Base-by-base conservation (phyloP, 2,113 vertebrate species). In the Gambusia affinis region DNA sequence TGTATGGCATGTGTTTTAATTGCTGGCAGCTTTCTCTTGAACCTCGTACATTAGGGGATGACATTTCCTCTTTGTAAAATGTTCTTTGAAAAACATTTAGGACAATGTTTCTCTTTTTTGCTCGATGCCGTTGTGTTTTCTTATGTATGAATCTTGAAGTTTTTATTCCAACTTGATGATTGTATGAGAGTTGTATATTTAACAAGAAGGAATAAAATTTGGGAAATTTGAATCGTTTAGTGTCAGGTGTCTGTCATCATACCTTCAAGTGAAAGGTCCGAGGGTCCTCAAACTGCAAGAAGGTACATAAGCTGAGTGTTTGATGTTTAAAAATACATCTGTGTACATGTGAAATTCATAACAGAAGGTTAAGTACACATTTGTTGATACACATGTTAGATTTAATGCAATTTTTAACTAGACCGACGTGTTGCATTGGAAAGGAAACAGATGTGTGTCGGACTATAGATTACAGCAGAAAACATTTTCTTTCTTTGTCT, bases 141-240 rank as follows among this genome's bases (percentile, higher is more conserved):
- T 77, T 87, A 87, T 84, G 76, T 92, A 90, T 86, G 89, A 88
- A 89, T 94, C 89, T 91, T 90, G 84, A 88, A 62, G 39, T 93
- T 93, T 92, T 72, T 91, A 91, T 87, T 90, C 86, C 73, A 82
- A 76, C 71, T 85, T 61, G 19, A 84, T 84, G 89, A 93, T 89
- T 94, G 90, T 93, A 92, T 79, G 72, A 86, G 62, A 88, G 78
- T 87, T 92, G 92, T 90, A 90, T 94, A 90, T 92, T 91, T 91
- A 91, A 93, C 73, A 37, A 80, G 70, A 78, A 70, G 65, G 14
- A 92, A 91, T 91, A 92, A 87, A 87, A 86, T 85, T 88, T 88
- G 79, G 61, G 79, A 87, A 82, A 86, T 88, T 78, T 70, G n/a
- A 66, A 33, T 66, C 19, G 42, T 28, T 68, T 60, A 12, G 29